Evolutionary conservation across 64 coral and sea anemone species (phyloP), one percentile per base, ranked within the genome.

Genomic region (Exaiptasia diaphana): DNA sequence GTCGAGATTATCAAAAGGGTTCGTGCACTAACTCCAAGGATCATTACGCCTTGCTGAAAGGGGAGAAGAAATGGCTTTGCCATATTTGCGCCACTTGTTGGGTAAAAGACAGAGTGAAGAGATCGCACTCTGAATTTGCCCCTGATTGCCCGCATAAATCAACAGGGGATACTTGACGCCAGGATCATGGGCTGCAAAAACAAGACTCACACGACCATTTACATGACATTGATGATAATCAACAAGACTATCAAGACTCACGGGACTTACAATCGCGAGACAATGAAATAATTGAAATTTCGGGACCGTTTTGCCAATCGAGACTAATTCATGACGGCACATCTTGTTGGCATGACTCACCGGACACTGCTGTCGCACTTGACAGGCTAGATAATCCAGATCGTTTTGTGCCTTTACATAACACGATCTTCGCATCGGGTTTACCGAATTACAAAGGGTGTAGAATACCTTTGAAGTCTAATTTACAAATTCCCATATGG

Each of bases 1-100:
- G 73, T 28, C 46, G 46, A 0, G 73, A 76, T 9, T 76, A 30
- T 13, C 40, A 76, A 21, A 23, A 21, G 6, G 71, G 43, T 22
- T 28, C 13, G 1, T 50, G 71, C 22, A 23, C 54, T 0, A 31
- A 80, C 54, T 14, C 55, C 1, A 64, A 41, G 76, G 76, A 64
- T 80, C 57, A 45, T 23, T 48, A 39, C 43, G 76, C 38, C 24
- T 17, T 59, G 34, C 36, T 79, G 34, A 44, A 29, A 62, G 78
- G 57, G 10, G 78, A 48, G 43, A 67, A 45, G 39, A 64, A 68
- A 22, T 82, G 57, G 78, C 42, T 82, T 4, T 53, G 58, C 2
- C 78, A 82, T 27, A 82, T 82, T 68, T 82, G 78, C 53, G 60
- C 60, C 24, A 40, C 78, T 12, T 82, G 61, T 50, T 82, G 78